phyloP scores from a whole-genome alignment of 1,140 invertebrate species.

The Macrobrachium nipponense region DNA sequence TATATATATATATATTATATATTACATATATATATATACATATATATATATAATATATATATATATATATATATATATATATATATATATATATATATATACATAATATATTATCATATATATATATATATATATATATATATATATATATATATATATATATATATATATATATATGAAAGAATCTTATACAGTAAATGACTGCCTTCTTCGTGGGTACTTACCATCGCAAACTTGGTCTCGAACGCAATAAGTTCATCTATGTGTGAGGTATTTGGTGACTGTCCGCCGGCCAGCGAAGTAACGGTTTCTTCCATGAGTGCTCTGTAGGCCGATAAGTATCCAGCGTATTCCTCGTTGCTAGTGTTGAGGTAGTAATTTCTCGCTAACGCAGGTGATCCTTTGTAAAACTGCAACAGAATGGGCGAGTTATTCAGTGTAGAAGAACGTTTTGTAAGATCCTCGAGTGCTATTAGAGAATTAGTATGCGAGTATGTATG shows the following conservation, averaged over 20 bases:
- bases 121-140: no score
- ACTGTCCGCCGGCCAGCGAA: slow-evolving; percentile 69
- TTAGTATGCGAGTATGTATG: no score
- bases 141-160: not conserved
- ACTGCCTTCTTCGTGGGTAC: slow-evolving; percentile 26
- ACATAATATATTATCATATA: no score
- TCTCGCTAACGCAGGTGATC: slow-evolving; percentile 68
- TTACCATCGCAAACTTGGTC: slow-evolving; percentile 73
- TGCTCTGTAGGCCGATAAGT: slow-evolving; percentile 68
- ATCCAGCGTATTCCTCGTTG: slow-evolving; percentile 67
- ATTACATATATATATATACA: not conserved
- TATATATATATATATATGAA: no score
- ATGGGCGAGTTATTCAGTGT: slow-evolving; percentile 52
- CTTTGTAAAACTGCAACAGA: slow-evolving; percentile 68
- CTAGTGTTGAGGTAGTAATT: slow-evolving; percentile 67
- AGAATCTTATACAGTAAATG: not conserved
- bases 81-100: slow-evolving; percentile 11
- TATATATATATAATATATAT: not conserved
- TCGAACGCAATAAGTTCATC: slow-evolving; percentile 74
- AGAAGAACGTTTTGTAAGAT: not conserved
- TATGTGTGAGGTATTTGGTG: slow-evolving; percentile 67
- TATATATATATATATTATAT: no score
- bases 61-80: slow-evolving; percentile 7
- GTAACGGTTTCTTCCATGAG: slow-evolving; percentile 68
- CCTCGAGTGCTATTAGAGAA: no score